Base-by-base conservation (phyloP, 2,797 vertebrate species). In the Neoniphon sammara region DNA sequence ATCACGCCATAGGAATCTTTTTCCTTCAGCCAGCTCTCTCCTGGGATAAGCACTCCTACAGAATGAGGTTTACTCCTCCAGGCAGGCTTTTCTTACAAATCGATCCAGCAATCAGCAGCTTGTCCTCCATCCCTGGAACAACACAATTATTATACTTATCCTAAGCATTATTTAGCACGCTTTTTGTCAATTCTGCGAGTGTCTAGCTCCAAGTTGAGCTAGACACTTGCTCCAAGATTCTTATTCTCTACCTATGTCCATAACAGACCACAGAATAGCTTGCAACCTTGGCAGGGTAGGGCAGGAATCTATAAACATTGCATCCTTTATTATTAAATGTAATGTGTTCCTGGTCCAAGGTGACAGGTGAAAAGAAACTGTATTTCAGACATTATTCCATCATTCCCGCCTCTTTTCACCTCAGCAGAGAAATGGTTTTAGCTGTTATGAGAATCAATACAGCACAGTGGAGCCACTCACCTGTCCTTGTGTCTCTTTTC, bases 11-110 rank as follows among this genome's bases (percentile, higher is more conserved):
- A 34, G 0, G 5, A 66, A 55, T 71, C 74, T 27, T 70, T 58
- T n/a, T 66, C 58, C 44, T 66, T 21, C 21, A 30, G 57, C 53
- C 54, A 14, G 5, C 53, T 66, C 25, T 59, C 62, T 46, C 64
- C 53, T 4, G 7, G 56, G 73, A 77, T 54, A 49, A 23, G 4
- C 34, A 20, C 52, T 70, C 25, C 60, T 55, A 21, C 27, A 46
- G 30, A 50, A 62, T 8, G 75, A 70, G 61, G 82, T 69, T 55
- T 23, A 47, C 55, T 10, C n/a, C 42, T 44, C 18, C 49, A 31
- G 36, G 46, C 70, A 47, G 20, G 57, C 62, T 79, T 62, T 27
- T 65, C 50, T 58, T 21, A 2, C 49, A 47, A 53, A 78, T 82
- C 8, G 61, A 84, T 68, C 66, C 20, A 8, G 20, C 70, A 49